Base-by-base conservation (phyloP, 2,113 vertebrate species). In the Perognathus longimembris region DNA sequence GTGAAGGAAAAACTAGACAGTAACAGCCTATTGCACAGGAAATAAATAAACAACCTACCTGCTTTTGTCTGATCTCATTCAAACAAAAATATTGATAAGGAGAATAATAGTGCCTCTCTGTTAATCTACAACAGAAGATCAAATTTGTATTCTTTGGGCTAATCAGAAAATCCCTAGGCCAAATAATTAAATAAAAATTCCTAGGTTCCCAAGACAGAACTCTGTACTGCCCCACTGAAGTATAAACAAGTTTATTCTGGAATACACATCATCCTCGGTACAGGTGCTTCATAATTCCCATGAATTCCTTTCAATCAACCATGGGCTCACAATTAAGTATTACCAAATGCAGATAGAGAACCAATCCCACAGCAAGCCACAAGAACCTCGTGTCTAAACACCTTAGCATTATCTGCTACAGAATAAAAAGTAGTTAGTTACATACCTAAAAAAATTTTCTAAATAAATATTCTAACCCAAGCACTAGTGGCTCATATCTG, bases 171-270 rank as follows among this genome's bases (percentile, higher is more conserved):
- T 54, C 17, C 7, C 8, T 20, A 73, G 36, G 15, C 26, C 64
- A 87, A 87, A 78, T 59, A 83, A 87, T 30, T 67, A 89, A 75
- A 70, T 54, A 63, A 67, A 87, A 76, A 22, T 32, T n/a, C 59
- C 32, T 69, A 61, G 34, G 0, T 36, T 1, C 28, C n/a, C 6
- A 54, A 64, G 22, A 1, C 64, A 77, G 11, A 9, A 66, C 50
- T 45, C 22, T 45, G 12, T 32, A 15, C 18, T 6, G 20, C 36
- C 24, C 61, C 8, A 30, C 4, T 32, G 57, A 87, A 57, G 12
- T 9, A 78, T 0, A 40, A 54, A 8, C 5, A 95, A 75, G 14
- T 38, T 57, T 78, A 17, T 24, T 75, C 34, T n/a, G 8, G 42
- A 67, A 40, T 61, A 90, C 61, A 73, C 2, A 38, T 10, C 30